phyloP scores from a whole-genome alignment of 2,113 vertebrate species.

The Aviceda subcristata region DNA sequence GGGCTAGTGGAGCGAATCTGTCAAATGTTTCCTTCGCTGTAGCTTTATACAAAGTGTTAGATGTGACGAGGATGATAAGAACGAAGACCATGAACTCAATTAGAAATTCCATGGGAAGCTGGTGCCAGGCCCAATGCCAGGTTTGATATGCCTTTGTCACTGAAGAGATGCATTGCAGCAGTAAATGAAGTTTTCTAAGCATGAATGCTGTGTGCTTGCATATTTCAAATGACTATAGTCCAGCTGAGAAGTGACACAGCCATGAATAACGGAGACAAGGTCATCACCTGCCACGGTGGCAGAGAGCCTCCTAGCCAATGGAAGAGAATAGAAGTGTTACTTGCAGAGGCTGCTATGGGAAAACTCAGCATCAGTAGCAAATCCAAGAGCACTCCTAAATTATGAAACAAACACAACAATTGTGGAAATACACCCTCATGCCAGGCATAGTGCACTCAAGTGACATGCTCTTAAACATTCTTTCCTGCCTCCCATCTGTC shows the following conservation, averaged over 20 bases:
- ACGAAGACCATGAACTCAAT: background rate
- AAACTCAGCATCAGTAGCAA: background rate
- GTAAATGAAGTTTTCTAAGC: slow-evolving; percentile 49
- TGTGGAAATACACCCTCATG: background rate
- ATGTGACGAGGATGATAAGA: slow-evolving; percentile 28
- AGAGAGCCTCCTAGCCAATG: background rate
- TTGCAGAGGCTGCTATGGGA: background rate
- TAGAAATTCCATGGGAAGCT: slow-evolving; percentile 35
- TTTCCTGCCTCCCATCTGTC: background rate
- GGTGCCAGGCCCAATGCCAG: slow-evolving; percentile 38
- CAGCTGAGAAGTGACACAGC: slow-evolving; percentile 47
- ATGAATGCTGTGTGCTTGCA: background rate
- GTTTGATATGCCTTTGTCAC: slow-evolving; percentile 44
- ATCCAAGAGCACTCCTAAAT: background rate
- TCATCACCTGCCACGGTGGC: slow-evolving; percentile 23
- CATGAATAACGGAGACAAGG: slow-evolving; percentile 27
- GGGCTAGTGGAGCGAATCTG: background rate
- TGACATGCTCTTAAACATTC: background rate
- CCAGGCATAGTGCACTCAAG: background rate
- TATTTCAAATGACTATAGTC: slow-evolving; percentile 42
- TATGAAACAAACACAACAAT: background rate
- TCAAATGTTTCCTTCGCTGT: background rate
- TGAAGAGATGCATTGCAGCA: slow-evolving; percentile 46
- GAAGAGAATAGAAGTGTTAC: background rate
- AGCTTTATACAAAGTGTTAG: background rate